Evolutionary conservation across 2,797 vertebrate genomes (phyloP).

Genomic region (Sebastes aleutianus): DNA sequence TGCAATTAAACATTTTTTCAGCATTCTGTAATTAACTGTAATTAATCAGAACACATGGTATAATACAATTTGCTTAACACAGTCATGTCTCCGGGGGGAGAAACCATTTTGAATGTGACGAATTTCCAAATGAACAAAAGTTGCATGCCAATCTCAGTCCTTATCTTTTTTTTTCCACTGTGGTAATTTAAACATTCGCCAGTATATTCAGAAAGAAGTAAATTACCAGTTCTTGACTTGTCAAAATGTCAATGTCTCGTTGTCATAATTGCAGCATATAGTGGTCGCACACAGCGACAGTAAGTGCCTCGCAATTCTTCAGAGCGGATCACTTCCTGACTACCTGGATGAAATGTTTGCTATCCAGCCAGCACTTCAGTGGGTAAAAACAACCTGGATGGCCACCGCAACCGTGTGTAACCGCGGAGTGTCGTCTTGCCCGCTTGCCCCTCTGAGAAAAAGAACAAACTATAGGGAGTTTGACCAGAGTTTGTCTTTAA

Average conservation of each 20-base stretch:
- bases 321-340: neutral
- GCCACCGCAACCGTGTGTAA: neutral
- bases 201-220: neutral
- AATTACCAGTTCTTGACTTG: neutral
- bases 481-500: conserved; percentile 48
- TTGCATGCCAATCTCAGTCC: too few species aligned
- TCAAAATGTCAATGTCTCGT: neutral
- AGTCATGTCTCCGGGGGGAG: too few species aligned
- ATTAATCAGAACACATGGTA: too few species aligned
- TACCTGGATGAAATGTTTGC: neutral
- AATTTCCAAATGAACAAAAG: too few species aligned
- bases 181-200: neutral
- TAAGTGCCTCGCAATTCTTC: too few species aligned
- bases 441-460: conserved; percentile 4
- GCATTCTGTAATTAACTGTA: too few species aligned
- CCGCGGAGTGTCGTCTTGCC: neutral
- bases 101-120: too few species aligned
- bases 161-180: neutral
- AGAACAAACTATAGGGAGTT: conserved; percentile 19
- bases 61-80: too few species aligned
- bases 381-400: too few species aligned
- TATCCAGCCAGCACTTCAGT: neutral
- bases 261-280: neutral
- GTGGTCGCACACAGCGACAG: too few species aligned
- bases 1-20: too few species aligned